Conservation (phyloP, 1,140 invertebrate genomes). For the Probaryconus sp. region DNA sequence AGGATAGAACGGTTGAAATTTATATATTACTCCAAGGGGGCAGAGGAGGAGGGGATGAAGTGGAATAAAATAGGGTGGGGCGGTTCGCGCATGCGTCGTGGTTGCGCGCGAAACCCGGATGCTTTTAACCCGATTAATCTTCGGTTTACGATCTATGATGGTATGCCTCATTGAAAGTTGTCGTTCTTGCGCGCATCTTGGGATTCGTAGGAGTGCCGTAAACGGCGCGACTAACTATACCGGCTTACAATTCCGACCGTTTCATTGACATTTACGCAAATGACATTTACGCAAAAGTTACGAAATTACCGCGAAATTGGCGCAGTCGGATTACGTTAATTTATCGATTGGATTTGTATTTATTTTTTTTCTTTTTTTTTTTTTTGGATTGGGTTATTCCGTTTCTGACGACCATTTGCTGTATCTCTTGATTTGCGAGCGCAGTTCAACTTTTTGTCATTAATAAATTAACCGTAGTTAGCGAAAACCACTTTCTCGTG, state of each 20-base stretch:
- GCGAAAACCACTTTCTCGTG: no score
- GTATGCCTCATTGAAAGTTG: slow-evolving; percentile 55
- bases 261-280: slow-evolving; percentile 51
- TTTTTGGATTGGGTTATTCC: no score
- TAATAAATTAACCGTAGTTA: no score
- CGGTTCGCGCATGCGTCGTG: slow-evolving; percentile 29
- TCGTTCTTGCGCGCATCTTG: slow-evolving; percentile 46
- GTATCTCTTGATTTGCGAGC: no score
- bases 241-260: slow-evolving; percentile 18
- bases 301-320: slow-evolving; percentile 33
- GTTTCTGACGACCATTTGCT: no score
- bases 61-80: neutral
- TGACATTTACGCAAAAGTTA: slow-evolving; percentile 28
- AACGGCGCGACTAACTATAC: slow-evolving; percentile 37
- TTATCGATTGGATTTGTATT: slow-evolving; percentile 7
- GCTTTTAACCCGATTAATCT: slow-evolving; percentile 57
- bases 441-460: no score
- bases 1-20: slow-evolving; percentile 37
- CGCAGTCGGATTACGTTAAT: slow-evolving; percentile 17
- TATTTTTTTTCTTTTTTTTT: slow-evolving; percentile 5
- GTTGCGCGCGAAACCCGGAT: slow-evolving; percentile 37
- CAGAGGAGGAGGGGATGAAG: slow-evolving; percentile 4
- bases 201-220: slow-evolving; percentile 32
- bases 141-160: slow-evolving; percentile 55
- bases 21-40: slow-evolving; percentile 26